Evolutionary conservation across 2,888 invertebrate species (phyloP), one percentile per base, ranked within the genome.

Genomic region (Octonoba sinensis): DNA sequence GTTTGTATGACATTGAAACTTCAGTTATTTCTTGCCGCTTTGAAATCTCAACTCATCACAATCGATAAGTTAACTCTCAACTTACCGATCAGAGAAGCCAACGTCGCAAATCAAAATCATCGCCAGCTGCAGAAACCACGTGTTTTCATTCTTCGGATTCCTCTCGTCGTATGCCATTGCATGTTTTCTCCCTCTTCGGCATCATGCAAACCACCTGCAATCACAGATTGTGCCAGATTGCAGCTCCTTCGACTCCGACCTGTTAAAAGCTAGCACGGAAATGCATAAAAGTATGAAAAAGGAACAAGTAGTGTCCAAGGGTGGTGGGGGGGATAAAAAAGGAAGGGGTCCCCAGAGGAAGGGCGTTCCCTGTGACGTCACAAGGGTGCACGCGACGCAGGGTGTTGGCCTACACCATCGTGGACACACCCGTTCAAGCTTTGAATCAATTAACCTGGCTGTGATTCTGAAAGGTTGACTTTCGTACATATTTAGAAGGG

Each of bases 361-460:
- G 81, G 81, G 81, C 74, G 81, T 81, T 56, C 54, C 81, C 74
- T 49, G 18, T 81, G 81, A 81, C 81, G 81, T 81, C 81, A 78
- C 65, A 47, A 70, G 36, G 65, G 57, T 47, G 77, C 77, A 81
- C 81, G 81, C 81, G 69, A 81, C 81, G 20, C 24, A 73, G 81
- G 79, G 79, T 73, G 79, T 79, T 73, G 79, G 79, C 72, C 78
- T 71, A 47, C 44, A 65, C 69, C 49, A 47, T 46, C 51, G 2
- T 66, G 67, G 81, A 57, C 81, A 81, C 81, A 81, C 81, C 81
- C 81, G 54, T 56, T 51, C 16, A 18, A 59, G 36, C 49, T 36
- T 64, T 8, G 65, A 81, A 81, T 81, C 74, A 74, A 81, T 81
- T 70, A 74, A 46, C 64, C 62, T 36, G 47, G 51, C 79, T 46